Conservation (phyloP, 30 jellyfish, hydroid and myxozoan genomes). For the Sanderia malayensis region DNA sequence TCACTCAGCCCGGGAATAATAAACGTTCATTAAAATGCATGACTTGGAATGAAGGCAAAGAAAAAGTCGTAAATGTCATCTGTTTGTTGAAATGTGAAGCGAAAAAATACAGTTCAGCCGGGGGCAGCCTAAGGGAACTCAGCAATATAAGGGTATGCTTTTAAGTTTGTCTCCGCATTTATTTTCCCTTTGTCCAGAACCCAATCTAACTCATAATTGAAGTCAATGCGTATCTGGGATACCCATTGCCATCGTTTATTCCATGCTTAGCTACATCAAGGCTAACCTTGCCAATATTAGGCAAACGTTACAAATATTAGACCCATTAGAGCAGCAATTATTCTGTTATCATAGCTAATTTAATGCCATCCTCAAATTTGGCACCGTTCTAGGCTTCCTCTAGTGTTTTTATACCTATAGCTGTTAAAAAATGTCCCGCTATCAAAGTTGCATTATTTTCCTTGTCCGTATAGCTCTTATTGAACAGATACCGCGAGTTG, state of each 20-base stretch:
- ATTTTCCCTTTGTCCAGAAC: too few species aligned
- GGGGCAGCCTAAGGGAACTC: not conserved
- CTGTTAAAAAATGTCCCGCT: not conserved
- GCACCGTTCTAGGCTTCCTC: not conserved
- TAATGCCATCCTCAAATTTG: not conserved
- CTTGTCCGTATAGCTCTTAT: slow-evolving; percentile 4
- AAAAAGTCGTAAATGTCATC: too few species aligned
- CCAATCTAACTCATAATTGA: not conserved
- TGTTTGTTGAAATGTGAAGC: too few species aligned
- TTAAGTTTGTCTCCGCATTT: too few species aligned
- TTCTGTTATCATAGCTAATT: too few species aligned
- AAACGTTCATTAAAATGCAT: not conserved
- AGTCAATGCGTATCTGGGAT: not conserved
- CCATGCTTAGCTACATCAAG: not conserved
- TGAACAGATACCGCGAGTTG: slow-evolving; percentile 28
- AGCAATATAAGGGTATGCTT: slow-evolving; percentile 10
- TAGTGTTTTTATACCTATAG: not conserved
- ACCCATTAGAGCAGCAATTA: not conserved
- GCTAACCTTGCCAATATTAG: too few species aligned
- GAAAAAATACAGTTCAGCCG: too few species aligned
- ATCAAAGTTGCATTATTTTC: too few species aligned
- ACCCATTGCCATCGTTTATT: not conserved
- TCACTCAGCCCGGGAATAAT: not conserved
- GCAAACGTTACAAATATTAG: not conserved
- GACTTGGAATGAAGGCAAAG: too few species aligned